Percentiles rank a stretch among this genome's conserved stretches.
Conservation (phyloP, 2,888 invertebrate genomes). For the Mesoligia furuncula region DNA sequence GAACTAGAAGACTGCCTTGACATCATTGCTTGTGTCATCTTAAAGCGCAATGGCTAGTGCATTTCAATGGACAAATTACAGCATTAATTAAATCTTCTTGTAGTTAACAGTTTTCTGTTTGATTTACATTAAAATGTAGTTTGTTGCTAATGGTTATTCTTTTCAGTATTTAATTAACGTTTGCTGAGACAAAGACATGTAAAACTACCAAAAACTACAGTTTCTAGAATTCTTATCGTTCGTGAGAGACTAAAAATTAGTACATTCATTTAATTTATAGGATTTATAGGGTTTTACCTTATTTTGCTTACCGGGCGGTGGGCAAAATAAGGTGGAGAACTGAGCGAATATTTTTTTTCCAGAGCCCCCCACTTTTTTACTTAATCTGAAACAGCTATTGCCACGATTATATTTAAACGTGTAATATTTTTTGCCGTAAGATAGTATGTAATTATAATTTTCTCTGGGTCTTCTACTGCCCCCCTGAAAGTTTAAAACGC, state of each 20-base stretch:
- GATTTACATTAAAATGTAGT: conserved; percentile 29
- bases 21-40: conserved; percentile 72
- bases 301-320: neutral
- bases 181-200: neutral
- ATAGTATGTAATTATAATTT: no score
- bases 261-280: conserved; percentile 1
- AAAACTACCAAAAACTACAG: neutral
- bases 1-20: conserved; percentile 80
- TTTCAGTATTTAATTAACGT: conserved; percentile 7
- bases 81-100: conserved; percentile 23
- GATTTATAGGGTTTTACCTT: neutral
- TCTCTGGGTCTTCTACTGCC: no score
- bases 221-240: neutral
- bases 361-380: no score
- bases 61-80: conserved; percentile 49
- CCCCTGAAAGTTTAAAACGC: no score
- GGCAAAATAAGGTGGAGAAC: no score
- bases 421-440: no score
- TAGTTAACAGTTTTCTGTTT: conserved; percentile 25
- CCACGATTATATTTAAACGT: no score
- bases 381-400: no score
- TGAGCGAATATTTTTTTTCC: no score
- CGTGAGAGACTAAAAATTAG: neutral
- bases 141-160: conserved; percentile 15
- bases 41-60: conserved; percentile 46